Base-by-base conservation (phyloP, 2,113 vertebrate genomes). In the Agelaius phoeniceus region DNA sequence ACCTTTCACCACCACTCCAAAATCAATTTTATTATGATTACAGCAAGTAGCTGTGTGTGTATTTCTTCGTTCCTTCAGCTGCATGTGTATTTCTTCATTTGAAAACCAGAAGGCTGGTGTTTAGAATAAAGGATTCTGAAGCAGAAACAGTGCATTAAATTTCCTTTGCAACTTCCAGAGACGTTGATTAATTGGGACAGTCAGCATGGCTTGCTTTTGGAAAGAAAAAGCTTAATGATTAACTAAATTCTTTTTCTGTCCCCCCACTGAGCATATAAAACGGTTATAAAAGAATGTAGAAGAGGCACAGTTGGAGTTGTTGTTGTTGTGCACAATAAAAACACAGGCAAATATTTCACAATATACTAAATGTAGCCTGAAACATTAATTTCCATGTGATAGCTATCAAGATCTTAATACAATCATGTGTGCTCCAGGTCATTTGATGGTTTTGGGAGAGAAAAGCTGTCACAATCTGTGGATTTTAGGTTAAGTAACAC, bases 181-280 rank as follows among this genome's bases (percentile, higher is more conserved):
- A 98, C 97, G 69, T 93, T 98, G 98, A 98, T 98, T 98, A 97
- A 98, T 98, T 96, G 87, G 93, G 94, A 92, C 71, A 96, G 97
- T 93, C 93, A 96, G 85, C 80, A 61, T 90, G 96, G 80, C 94
- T 96, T 95, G 94, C 89, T 94, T 84, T 87, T 93, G 33, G 89
- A 94, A 72, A 87, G 76, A 72, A 93, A 90, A 93, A 97, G 84
- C 96, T 95, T 93, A 97, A 97, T 98, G 84, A 93, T 97, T 90
- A 92, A 93, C 94, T 85, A 93, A 96, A 85, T 95, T 96, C 82
- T 85, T 91, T 94, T 95, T 97, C 87, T 78, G 81, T 83, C 52
- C 55, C 54, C 94, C 85, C 52, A 86, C 93, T 19, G 30, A 92
- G 94, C 89, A 87, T 95, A 90, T 91, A 91, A 96, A 97, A 94